Evolutionary conservation across 2,113 vertebrate genomes (phyloP).

Genomic region (Ardeotis arabs): DNA sequence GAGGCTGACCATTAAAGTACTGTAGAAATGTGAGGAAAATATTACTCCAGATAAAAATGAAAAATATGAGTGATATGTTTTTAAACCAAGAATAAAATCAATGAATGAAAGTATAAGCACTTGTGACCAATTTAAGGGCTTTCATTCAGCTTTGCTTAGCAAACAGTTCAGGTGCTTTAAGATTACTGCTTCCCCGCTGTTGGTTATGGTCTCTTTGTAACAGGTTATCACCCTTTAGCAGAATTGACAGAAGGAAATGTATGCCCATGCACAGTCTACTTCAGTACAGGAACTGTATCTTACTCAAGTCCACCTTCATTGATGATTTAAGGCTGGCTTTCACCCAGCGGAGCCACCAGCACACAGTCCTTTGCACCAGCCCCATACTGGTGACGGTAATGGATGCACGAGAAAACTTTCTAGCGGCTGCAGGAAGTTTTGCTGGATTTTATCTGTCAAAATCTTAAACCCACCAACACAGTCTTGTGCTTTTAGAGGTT

Average conservation of each 20-base stretch:
- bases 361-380: not conserved
- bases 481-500: not conserved
- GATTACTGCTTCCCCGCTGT: not conserved
- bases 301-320: not conserved
- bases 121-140: not conserved
- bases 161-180: not conserved
- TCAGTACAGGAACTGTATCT: not conserved
- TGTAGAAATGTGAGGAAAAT: not conserved
- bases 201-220: not conserved
- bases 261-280: not conserved
- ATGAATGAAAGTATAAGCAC: not conserved
- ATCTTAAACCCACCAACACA: not conserved
- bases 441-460: not conserved
- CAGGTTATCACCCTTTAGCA: not conserved
- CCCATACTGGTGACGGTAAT: not conserved
- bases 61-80: not conserved
- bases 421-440: not conserved
- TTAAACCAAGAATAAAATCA: not conserved
- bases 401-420: not conserved
- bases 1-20: not conserved
- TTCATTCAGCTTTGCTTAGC: not conserved
- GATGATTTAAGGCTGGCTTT: not conserved
- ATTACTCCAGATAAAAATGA: not conserved
- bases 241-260: slow-evolving; percentile 8
- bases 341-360: not conserved